A percentile compares a stretch with the other conserved stretches of the same genome.
Conservation (phyloP, 2,888 invertebrate species). For the Argyresthia albistria region DNA sequence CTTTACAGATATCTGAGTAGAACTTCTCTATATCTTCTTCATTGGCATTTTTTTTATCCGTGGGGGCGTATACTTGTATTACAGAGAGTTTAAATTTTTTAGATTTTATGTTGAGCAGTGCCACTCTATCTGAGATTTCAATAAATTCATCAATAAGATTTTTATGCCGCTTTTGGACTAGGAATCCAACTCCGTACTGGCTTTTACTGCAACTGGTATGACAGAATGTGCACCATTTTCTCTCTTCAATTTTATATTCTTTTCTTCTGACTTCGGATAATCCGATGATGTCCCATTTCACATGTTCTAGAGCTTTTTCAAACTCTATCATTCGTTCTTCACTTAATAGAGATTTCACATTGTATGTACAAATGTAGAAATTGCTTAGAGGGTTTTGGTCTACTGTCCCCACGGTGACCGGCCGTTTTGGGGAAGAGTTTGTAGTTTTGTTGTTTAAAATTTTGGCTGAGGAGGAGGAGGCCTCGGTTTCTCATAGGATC, state of each 20-base stretch:
- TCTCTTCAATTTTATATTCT: neutral
- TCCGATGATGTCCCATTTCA: constrained; percentile 2
- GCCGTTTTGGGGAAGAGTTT: neutral
- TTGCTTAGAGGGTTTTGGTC: neutral
- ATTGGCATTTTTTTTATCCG: neutral
- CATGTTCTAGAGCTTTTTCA: neutral
- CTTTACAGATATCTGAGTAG: neutral
- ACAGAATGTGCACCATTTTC: neutral
- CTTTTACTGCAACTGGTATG: neutral
- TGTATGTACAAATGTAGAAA: neutral
- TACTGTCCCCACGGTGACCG: neutral
- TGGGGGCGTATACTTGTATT: neutral
- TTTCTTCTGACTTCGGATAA: neutral
- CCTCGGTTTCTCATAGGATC: neutral
- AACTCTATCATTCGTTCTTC: neutral
- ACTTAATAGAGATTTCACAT: neutral
- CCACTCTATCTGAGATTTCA: neutral
- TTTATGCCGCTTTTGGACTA: neutral
- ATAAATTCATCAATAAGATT: neutral
- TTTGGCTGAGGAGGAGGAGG: neutral
- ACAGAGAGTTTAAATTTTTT: neutral
- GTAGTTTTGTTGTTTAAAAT: neutral
- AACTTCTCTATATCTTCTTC: neutral
- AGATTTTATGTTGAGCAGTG: neutral
- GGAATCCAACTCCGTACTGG: neutral